A percentile compares a stretch with the other conserved stretches of the same genome.
These are phyloP conservation scores for Hydropsyche betteni DNA, from an alignment of 2,888 invertebrate genomes.

Conservation along the genomic window DNA sequence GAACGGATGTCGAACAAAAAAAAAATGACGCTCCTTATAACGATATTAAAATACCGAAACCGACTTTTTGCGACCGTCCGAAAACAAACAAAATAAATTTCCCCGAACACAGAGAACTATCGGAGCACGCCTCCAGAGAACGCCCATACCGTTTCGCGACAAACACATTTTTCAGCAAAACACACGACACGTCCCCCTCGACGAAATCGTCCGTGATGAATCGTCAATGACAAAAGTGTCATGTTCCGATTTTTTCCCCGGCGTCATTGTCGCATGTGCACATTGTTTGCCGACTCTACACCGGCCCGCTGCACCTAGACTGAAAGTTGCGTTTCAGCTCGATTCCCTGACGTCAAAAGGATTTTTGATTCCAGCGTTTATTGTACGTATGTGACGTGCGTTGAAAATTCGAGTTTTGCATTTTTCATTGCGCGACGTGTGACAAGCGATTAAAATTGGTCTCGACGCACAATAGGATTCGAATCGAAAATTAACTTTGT, in stretches of 20 bases:
- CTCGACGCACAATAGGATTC: no score
- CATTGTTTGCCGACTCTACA: constrained; percentile 36
- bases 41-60: no score
- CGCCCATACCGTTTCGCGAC: no score
- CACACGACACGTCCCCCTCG: constrained; percentile 17
- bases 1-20: no score
- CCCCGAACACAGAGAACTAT: no score
- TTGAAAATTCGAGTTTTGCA: constrained; percentile 3
- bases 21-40: no score
- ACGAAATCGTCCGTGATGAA: constrained; percentile 40
- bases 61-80: no score
- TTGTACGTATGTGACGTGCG: neutral
- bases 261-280: constrained; percentile 42
- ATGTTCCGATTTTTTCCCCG: constrained; percentile 48
- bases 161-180: no score
- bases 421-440: neutral
- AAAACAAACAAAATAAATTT: no score
- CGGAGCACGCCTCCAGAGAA: no score
- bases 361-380: neutral
- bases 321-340: constrained; percentile 19
- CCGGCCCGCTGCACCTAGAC: constrained; percentile 24
- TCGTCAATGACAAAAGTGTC: constrained; percentile 51
- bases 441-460: neutral
- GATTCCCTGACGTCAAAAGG: constrained; percentile 25
- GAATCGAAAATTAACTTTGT: no score